These are phyloP conservation scores for Andrena dorsata DNA, from an alignment of 2,888 invertebrate genomes.

Conservation along the genomic window DNA sequence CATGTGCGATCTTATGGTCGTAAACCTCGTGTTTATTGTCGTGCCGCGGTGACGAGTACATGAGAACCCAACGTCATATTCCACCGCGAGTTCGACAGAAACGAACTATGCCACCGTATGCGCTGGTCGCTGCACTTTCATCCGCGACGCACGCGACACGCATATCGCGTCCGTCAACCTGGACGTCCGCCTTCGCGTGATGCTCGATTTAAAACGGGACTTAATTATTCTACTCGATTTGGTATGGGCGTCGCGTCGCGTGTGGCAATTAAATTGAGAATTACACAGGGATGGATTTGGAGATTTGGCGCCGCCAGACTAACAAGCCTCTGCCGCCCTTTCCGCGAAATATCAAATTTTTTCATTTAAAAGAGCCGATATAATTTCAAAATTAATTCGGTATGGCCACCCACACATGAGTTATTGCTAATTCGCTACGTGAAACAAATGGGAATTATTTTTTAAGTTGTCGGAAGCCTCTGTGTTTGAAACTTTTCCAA, in stretches of 20 bases:
- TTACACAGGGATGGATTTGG: no score
- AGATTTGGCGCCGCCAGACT: no score
- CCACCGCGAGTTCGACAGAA: constrained; percentile 47
- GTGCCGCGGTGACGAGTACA: constrained; percentile 56
- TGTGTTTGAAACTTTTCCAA: no score
- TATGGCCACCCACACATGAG: no score
- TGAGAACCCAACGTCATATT: constrained; percentile 56
- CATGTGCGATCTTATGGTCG: constrained; percentile 40
- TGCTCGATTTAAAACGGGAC: neutral
- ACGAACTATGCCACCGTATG: constrained; percentile 37
- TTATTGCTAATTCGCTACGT: no score
- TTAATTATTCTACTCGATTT: neutral
- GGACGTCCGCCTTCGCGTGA: constrained; percentile 13
- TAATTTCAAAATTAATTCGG: no score
- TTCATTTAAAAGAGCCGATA: no score
- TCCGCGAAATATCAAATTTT: no score
- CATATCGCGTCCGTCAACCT: neutral
- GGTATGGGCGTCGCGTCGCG: neutral
- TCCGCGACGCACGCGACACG: constrained; percentile 12
- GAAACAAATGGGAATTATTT: no score
- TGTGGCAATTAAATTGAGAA: no score
- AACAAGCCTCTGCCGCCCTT: no score
- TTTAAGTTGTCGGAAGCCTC: no score
- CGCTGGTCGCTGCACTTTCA: constrained; percentile 68
- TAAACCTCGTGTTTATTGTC: constrained; percentile 66